These are phyloP conservation scores for Nomada hirtipes DNA, from an alignment of 2,888 invertebrate species.

Conservation along the genomic window DNA sequence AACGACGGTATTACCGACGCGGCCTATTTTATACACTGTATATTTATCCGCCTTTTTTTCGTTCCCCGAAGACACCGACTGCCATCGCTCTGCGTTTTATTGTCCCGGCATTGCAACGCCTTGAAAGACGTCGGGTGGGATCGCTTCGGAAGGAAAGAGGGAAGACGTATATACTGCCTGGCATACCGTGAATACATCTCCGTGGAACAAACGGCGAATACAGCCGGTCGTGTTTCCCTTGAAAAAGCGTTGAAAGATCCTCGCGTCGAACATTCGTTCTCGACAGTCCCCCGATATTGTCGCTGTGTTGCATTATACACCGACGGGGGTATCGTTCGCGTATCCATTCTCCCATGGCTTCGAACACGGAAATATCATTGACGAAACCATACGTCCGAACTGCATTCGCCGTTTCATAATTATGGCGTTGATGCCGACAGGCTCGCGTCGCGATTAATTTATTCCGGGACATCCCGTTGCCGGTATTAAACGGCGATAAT, in stretches of 20 bases:
- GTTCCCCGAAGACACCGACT: constrained; percentile 32
- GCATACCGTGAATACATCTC: constrained; percentile 47
- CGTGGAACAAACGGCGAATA: constrained; percentile 45
- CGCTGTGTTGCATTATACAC: neutral
- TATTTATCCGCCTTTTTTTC: constrained; percentile 57
- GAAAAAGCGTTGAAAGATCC: constrained; percentile 16
- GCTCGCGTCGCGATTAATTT: constrained; percentile 9
- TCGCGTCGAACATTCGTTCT: neutral
- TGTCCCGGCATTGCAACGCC: constrained; percentile 49
- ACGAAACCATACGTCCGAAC: constrained; percentile 1
- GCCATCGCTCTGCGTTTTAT: constrained; percentile 53
- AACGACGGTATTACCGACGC: constrained; percentile 42
- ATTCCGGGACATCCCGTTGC: neutral
- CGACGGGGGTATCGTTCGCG: neutral
- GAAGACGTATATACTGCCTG: constrained; percentile 22
- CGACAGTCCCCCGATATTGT: constrained; percentile 23
- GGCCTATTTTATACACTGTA: constrained; percentile 62
- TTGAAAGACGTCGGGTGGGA: constrained; percentile 48
- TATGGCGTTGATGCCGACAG: constrained; percentile 5
- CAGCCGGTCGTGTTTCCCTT: constrained; percentile 25
- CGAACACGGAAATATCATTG: neutral
- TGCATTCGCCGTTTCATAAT: constrained; percentile 4
- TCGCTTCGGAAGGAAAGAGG: constrained; percentile 36
- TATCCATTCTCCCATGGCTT: neutral
- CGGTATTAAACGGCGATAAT: constrained; percentile 9